Percentiles rank a stretch among this genome's conserved stretches.
Conservation (phyloP, 2,888 invertebrate genomes). For the Trichacis sp. region DNA sequence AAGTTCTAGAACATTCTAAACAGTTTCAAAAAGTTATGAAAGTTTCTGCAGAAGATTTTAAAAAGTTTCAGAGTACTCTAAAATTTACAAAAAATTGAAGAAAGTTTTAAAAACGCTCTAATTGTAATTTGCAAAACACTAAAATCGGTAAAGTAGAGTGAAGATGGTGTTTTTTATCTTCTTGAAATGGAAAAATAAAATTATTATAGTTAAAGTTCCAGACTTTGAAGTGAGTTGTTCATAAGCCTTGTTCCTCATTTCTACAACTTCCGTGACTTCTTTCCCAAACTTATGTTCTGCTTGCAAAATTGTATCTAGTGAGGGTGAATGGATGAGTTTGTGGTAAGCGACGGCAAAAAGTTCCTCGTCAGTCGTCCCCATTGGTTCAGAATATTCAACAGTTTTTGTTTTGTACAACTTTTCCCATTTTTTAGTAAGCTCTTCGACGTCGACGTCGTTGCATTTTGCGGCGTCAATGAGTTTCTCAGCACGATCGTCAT, state of each 20-base stretch:
- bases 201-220: too few species aligned
- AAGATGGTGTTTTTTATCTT: too few species aligned
- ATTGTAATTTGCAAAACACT: too few species aligned
- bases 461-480: slow-evolving; percentile 74
- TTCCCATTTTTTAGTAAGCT: slow-evolving; percentile 83
- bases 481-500: slow-evolving; percentile 76
- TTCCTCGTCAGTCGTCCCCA: slow-evolving; percentile 86
- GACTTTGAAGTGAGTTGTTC: slow-evolving; percentile 77
- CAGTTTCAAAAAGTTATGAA: too few species aligned
- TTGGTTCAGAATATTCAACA: slow-evolving; percentile 84
- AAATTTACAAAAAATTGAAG: too few species aligned
- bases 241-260: slow-evolving; percentile 81
- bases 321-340: slow-evolving; percentile 84
- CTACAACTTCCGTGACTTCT: slow-evolving; percentile 79
- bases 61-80: too few species aligned
- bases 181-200: too few species aligned
- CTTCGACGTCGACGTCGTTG: slow-evolving; percentile 79
- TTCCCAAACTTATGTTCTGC: slow-evolving; percentile 90
- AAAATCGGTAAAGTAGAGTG: too few species aligned
- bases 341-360: slow-evolving; percentile 89
- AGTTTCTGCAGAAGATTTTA: too few species aligned
- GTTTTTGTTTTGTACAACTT: slow-evolving; percentile 84
- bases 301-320: slow-evolving; percentile 87
- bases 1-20: too few species aligned
- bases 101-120: too few species aligned